Percentiles rank a stretch among this genome's conserved stretches.
Conservation (phyloP, 2,113 vertebrate species). For the Corydoras sp. region DNA sequence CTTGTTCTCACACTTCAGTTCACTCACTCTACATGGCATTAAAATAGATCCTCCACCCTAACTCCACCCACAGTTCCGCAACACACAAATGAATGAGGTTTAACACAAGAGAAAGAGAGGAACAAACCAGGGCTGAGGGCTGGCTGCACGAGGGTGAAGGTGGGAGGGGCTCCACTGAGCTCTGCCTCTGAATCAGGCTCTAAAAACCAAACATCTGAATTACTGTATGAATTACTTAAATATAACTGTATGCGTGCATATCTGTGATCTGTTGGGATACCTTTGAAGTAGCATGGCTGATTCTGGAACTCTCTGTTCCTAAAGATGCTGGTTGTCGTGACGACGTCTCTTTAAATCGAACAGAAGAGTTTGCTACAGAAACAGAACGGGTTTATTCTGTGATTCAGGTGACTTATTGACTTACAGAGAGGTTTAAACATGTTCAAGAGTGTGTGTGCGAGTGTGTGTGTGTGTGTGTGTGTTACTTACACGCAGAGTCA, state of each 20-base stretch:
- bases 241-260: neutral
- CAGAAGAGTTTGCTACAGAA: constrained; percentile 65
- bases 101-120: neutral
- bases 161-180: constrained; percentile 66
- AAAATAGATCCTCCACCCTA: no score
- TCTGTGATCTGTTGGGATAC: constrained; percentile 52
- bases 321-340: constrained; percentile 61
- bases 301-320: constrained; percentile 59
- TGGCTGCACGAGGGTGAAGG: constrained; percentile 69
- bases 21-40: no score
- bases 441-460: neutral
- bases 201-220: constrained; percentile 42
- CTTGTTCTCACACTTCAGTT: no score
- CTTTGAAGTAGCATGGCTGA: constrained; percentile 66
- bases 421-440: no score
- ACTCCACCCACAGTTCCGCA: no score
- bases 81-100: no score
- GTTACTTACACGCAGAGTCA: constrained; percentile 73
- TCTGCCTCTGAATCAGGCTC: constrained; percentile 69
- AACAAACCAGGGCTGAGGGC: constrained; percentile 71
- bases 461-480: neutral
- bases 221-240: neutral
- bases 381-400: neutral
- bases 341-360: constrained; percentile 70
- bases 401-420: no score